Percentiles rank a stretch among this genome's conserved stretches.
phyloP scores from a whole-genome alignment of 2,113 vertebrate genomes.

The Athene noctua region DNA sequence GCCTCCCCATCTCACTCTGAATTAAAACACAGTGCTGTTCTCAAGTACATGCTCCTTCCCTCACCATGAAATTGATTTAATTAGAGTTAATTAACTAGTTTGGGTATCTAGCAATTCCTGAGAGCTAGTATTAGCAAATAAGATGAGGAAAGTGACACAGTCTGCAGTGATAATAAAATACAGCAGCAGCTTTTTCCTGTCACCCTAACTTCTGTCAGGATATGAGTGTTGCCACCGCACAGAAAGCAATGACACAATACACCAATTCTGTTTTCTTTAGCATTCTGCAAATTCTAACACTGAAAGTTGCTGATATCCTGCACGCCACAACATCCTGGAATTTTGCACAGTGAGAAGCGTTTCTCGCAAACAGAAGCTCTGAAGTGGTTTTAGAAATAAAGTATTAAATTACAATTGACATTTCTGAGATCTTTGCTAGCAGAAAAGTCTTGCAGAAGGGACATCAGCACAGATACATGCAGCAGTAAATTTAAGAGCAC shows the following conservation, averaged over 20 bases:
- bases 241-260: neutral
- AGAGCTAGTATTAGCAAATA: neutral
- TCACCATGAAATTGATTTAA: neutral
- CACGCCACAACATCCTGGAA: neutral
- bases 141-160: neutral
- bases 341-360: neutral
- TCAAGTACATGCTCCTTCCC: neutral
- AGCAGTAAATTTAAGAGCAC: neutral
- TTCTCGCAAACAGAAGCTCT: neutral
- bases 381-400: neutral
- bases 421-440: neutral
- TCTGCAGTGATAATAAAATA: neutral
- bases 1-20: neutral
- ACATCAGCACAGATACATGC: neutral
- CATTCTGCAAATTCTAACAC: neutral
- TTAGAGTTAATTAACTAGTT: constrained; percentile 20
- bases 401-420: neutral
- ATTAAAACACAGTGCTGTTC: neutral
- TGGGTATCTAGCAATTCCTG: neutral
- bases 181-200: neutral
- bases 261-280: neutral
- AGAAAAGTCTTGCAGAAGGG: neutral
- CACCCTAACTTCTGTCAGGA: neutral
- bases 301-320: neutral
- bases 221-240: neutral